A percentile compares a stretch with the other conserved stretches of the same genome.
Conservation (phyloP, 2,797 vertebrate genomes). For the Nyctibius grandis region DNA sequence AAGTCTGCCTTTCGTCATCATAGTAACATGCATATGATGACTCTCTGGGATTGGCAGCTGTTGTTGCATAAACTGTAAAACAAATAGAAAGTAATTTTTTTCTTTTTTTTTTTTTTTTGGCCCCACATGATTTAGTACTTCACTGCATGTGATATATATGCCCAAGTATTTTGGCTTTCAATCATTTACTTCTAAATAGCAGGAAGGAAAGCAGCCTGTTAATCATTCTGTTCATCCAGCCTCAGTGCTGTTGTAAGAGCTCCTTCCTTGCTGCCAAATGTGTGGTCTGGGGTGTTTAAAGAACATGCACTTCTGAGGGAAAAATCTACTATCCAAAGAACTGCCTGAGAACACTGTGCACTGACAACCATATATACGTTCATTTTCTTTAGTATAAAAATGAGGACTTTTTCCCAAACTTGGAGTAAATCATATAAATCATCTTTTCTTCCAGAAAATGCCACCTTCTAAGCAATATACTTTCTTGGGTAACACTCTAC, state of each 20-base stretch:
- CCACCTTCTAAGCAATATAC: background rate
- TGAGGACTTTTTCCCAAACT: background rate
- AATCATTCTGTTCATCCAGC: background rate
- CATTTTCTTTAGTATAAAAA: background rate
- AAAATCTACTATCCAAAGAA: background rate
- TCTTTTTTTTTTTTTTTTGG: background rate
- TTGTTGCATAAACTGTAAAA: conserved; percentile 90
- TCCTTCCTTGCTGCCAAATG: background rate
- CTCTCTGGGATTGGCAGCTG: conserved; percentile 86
- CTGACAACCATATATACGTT: background rate
- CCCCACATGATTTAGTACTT: background rate
- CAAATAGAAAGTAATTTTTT: background rate
- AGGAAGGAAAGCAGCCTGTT: background rate
- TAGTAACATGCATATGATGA: conserved; percentile 97
- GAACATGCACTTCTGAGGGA: background rate
- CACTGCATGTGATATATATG: background rate
- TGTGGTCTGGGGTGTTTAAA: background rate
- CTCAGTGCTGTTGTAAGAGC: background rate
- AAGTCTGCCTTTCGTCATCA: conserved; percentile 87
- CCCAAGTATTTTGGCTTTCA: background rate
- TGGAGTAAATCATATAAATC: background rate
- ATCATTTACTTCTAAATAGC: background rate
- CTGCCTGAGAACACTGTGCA: background rate
- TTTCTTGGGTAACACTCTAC: background rate
- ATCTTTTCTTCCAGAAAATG: background rate